phyloP scores from a whole-genome alignment of 2,797 vertebrate genomes.

The Tolypeutes matacus region DNA sequence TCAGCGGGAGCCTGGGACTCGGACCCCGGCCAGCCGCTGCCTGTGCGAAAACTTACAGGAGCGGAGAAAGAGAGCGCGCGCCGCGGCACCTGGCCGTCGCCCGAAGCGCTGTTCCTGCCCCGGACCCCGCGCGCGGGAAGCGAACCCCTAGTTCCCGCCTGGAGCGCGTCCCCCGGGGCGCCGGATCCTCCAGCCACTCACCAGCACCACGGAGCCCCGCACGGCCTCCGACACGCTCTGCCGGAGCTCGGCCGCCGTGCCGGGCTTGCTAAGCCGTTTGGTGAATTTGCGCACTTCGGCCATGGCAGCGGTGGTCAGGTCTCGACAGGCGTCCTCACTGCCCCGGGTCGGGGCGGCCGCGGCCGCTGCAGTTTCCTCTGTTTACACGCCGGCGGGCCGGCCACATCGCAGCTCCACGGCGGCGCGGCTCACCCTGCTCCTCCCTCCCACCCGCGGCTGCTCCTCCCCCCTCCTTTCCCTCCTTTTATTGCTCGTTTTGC shows the following conservation, averaged over 20 bases:
- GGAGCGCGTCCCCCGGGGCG: neutral
- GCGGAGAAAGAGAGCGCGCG: slow-evolving; percentile 40
- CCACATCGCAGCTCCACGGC: slow-evolving; percentile 56
- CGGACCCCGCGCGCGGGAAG: slow-evolving; percentile 25
- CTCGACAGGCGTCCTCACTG: slow-evolving; percentile 22
- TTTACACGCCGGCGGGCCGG: slow-evolving; percentile 72
- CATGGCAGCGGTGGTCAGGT: slow-evolving; percentile 86
- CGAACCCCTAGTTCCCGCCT: neutral
- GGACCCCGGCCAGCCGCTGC: neutral
- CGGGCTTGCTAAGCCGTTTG: slow-evolving; percentile 96
- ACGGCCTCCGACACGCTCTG: slow-evolving; percentile 98
- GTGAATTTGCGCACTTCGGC: slow-evolving; percentile 98
- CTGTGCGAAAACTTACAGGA: slow-evolving; percentile 70
- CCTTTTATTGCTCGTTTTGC: neutral
- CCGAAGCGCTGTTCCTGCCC: neutral
- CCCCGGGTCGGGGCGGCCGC: slow-evolving; percentile 9
- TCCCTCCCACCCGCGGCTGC: slow-evolving; percentile 3
- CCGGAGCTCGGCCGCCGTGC: slow-evolving; percentile 96
- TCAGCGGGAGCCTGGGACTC: slow-evolving; percentile 24
- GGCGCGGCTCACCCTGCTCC: slow-evolving; percentile 39
- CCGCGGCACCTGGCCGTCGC: neutral
- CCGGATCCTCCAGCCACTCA: slow-evolving; percentile 85
- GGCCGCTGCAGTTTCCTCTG: slow-evolving; percentile 53
- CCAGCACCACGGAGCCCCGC: slow-evolving; percentile 94
- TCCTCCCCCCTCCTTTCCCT: neutral